Evolutionary conservation across 1,140 invertebrate genomes (phyloP).

Genomic region (Whitmania pigra): DNA sequence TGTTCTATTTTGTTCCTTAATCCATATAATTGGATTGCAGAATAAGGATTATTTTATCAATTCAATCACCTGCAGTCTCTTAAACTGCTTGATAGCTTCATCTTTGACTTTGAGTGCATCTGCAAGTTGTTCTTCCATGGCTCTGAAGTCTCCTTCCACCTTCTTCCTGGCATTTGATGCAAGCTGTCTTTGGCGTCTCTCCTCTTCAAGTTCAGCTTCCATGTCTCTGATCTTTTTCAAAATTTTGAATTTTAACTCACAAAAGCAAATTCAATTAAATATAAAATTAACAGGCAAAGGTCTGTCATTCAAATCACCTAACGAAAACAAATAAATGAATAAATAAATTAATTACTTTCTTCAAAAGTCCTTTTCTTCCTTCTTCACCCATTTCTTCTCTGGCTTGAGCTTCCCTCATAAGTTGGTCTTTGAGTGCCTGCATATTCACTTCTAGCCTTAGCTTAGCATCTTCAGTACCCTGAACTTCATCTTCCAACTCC

Average conservation of each 20-base stretch:
- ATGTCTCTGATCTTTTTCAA: constrained; percentile 62
- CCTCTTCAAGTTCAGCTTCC: constrained; percentile 85
- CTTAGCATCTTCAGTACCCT: constrained; percentile 91
- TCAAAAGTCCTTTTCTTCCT: constrained; percentile 76
- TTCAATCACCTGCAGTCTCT: constrained; percentile 61
- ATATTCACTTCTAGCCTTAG: constrained; percentile 89
- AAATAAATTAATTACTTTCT: constrained; percentile 50
- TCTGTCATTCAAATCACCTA: too few relatives aligned
- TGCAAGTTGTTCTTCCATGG: constrained; percentile 82
- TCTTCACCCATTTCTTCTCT: constrained; percentile 94
- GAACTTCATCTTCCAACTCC: constrained; percentile 92
- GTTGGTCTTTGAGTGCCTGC: constrained; percentile 85
- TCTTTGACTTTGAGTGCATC: constrained; percentile 94
- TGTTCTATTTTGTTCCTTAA: too few relatives aligned
- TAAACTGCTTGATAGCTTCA: constrained; percentile 85
- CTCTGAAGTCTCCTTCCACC: constrained; percentile 83
- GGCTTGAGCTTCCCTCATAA: constrained; percentile 75
- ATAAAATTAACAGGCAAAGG: too few relatives aligned
- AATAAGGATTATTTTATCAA: too few relatives aligned
- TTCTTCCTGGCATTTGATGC: constrained; percentile 81
- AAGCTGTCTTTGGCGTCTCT: constrained; percentile 77
- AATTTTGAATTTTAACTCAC: too few relatives aligned
- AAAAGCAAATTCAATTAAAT: too few relatives aligned
- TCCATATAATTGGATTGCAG: too few relatives aligned
- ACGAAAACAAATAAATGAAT: neutral